Percentiles rank a stretch among this genome's conserved stretches.
phyloP scores from a whole-genome alignment of 2,113 vertebrate species.

The Tichodroma muraria region DNA sequence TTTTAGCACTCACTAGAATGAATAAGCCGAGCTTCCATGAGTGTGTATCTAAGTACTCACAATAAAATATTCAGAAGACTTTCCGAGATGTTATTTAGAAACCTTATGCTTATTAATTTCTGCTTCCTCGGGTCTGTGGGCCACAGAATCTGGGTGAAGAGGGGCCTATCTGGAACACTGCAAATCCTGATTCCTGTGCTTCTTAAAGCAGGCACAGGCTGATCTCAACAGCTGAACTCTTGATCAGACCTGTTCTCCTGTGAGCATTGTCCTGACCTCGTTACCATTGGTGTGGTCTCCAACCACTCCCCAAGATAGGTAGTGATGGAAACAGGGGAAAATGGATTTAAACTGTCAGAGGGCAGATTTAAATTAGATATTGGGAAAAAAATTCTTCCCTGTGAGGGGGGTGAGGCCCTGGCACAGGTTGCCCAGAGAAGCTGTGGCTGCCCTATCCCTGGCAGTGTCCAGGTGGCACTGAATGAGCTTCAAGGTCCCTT shows the following conservation, averaged over 20 bases:
- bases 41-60: not conserved
- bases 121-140: not conserved
- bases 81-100: not conserved
- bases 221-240: not conserved
- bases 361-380: not conserved
- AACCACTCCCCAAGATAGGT: not conserved
- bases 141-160: not conserved
- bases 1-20: not conserved
- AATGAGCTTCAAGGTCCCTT: not conserved
- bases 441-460: not conserved
- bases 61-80: constrained; percentile 44
- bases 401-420: not conserved
- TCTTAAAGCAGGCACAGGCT: not conserved
- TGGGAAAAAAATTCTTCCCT: not conserved
- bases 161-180: not conserved
- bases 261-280: not conserved
- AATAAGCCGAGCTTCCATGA: not conserved
- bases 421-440: not conserved
- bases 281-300: not conserved
- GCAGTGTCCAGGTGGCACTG: not conserved
- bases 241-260: not conserved
- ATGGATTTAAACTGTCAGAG: not conserved
- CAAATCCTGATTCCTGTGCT: not conserved
- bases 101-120: not conserved
- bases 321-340: not conserved